Evolutionary conservation across 2,113 vertebrate species (phyloP).

Genomic region (Rhinoderma darwinii): DNA sequence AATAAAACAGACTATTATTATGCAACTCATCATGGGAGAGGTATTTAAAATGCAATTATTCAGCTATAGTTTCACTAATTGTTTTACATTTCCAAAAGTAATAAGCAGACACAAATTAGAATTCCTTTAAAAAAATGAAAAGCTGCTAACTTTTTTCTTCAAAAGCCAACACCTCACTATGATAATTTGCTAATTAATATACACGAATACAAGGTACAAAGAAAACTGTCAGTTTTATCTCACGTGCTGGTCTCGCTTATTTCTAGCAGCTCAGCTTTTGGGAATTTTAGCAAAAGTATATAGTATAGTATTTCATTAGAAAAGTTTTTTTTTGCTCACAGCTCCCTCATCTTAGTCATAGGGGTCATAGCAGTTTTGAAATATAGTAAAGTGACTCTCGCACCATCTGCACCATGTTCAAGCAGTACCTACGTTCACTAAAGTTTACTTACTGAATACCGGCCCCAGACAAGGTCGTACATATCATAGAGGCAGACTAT

Average conservation of each 20-base stretch:
- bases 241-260: background rate
- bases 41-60: background rate
- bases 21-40: background rate
- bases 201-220: background rate
- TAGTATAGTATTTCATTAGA: background rate
- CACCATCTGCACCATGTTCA: background rate
- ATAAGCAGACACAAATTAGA: background rate
- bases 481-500: no score
- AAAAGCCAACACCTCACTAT: background rate
- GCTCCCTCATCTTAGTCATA: background rate
- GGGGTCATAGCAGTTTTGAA: background rate
- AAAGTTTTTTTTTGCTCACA: background rate
- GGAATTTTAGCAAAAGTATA: background rate
- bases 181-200: slow-evolving; percentile 7
- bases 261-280: background rate
- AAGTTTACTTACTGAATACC: no score
- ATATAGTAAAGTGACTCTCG: background rate
- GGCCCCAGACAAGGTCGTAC: no score
- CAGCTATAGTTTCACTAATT: background rate
- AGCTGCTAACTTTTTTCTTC: slow-evolving; percentile 18
- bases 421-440: no score
- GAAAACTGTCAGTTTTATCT: slow-evolving; percentile 6
- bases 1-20: background rate
- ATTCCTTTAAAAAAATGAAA: background rate
- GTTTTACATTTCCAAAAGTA: background rate